These are phyloP conservation scores for Anguilla anguilla DNA, from an alignment of 2,797 vertebrate genomes.

Conservation along the genomic window DNA sequence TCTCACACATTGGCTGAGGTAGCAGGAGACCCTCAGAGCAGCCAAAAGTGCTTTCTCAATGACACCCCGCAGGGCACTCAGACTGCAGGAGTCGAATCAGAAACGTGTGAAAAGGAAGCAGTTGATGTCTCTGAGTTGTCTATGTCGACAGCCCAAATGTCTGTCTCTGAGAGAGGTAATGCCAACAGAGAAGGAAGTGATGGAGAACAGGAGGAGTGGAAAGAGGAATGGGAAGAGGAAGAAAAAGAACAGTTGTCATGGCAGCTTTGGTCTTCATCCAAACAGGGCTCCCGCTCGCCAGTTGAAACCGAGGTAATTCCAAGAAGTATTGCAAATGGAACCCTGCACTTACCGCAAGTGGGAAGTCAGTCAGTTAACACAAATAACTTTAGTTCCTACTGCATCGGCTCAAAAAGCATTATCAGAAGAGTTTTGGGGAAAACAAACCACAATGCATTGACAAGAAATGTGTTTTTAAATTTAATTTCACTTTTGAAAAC, in stretches of 20 bases:
- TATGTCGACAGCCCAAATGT: slow-evolving; percentile 38
- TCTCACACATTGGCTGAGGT: slow-evolving; percentile 11
- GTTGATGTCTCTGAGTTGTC: slow-evolving; percentile 40
- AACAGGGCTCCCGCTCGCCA: not conserved
- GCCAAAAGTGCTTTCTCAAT: not conserved
- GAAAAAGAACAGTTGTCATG: slow-evolving; percentile 44
- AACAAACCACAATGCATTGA: not conserved
- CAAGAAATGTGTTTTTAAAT: not conserved
- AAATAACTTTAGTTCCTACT: not conserved
- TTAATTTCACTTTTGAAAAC: slow-evolving; percentile 3
- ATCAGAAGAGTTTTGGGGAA: not conserved
- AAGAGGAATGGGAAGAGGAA: slow-evolving; percentile 53
- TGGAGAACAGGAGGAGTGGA: slow-evolving; percentile 44
- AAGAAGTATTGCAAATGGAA: not conserved
- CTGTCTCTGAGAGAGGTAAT: slow-evolving; percentile 33
- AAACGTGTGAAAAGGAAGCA: slow-evolving; percentile 42
- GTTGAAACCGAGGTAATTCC: not conserved
- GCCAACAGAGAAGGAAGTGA: slow-evolving; percentile 23
- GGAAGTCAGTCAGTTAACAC: not conserved
- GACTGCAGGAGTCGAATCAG: slow-evolving; percentile 43
- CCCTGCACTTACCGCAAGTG: not conserved
- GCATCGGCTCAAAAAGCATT: not conserved
- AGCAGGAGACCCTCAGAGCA: not conserved
- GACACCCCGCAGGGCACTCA: slow-evolving; percentile 41
- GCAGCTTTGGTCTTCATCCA: not conserved